phyloP scores from a whole-genome alignment of 2,113 vertebrate genomes.

The Mobula birostris region DNA sequence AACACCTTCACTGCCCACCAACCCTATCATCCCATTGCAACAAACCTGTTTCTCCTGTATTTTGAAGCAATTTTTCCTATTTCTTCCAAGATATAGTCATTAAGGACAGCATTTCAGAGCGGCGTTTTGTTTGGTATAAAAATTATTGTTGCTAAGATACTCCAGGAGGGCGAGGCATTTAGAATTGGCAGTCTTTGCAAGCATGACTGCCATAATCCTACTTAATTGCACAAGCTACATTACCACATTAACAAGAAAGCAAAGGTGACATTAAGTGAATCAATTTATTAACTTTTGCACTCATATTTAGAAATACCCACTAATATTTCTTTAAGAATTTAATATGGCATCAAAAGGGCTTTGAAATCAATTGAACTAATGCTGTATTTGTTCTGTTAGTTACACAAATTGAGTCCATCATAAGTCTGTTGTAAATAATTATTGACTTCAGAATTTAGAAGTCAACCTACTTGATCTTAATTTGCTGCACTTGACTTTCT shows the following conservation, averaged over 20 bases:
- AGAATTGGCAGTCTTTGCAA: not conserved
- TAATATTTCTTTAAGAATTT: not conserved
- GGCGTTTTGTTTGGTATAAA: constrained; percentile 12
- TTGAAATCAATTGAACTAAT: not conserved
- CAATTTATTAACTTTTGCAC: not conserved
- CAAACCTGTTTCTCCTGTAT: not conserved
- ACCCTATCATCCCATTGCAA: not conserved
- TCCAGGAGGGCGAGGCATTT: not conserved
- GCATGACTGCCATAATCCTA: not conserved
- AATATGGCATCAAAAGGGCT: not conserved
- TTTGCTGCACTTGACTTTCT: not conserved
- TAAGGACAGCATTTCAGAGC: not conserved
- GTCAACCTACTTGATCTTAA: not conserved
- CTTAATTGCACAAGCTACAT: not conserved
- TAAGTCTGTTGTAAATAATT: not conserved
- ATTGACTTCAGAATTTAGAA: not conserved
- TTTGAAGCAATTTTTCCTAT: not conserved
- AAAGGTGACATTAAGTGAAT: not conserved
- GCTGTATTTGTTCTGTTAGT: not conserved
- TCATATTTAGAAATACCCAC: not conserved
- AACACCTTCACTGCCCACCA: not conserved
- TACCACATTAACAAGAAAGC: not conserved
- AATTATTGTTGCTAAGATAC: constrained; percentile 20
- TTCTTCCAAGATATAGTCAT: not conserved
- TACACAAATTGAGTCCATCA: not conserved